Evolutionary conservation across 2,797 vertebrate genomes (phyloP), one percentile per base, ranked within the genome.

Genomic region (Schizothorax lantsangensis): DNA sequence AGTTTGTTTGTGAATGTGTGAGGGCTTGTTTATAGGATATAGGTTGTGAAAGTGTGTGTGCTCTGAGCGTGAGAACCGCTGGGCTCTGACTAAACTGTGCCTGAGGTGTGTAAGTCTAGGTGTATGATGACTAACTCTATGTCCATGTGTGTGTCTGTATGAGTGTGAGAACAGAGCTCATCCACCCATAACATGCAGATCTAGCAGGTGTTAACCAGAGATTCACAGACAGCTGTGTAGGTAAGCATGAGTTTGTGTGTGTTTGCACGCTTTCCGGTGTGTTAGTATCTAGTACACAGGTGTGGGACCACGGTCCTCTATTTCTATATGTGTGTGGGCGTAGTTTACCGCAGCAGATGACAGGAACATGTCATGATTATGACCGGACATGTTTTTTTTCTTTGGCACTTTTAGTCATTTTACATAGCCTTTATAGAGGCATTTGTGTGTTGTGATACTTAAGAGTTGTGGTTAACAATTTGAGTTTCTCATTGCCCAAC

Each of bases 41-140:
- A 38, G 38, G 64, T 45, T 45, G 14, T 49, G 64, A 45, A 30
- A 57, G 33, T 64, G n/a, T 84, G 19, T 59, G 79, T 80, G 71
- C 68, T 84, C 40, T 59, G 68, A 83, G 73, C 81, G 86, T 90
- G 88, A 83, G 89, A 90, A 85, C 40, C 73, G 30, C 73, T 82
- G 26, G 68, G 75, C 75, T 88, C 75, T 90, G 88, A 88, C 88
- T 87, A 87, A 86, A 87, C 86, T 79, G 84, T 3, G 74, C 66
- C 84, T 86, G 81, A 86, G 84, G 84, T 17, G 21, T 59, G 4
- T 36, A 71, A 21, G 81, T 59, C 84, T 81, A 86, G 72, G 82
- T 19, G 79, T 59, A 73, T 47, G 75, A 84, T 89, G 82, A 82
- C 45, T 84, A 80, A 88, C 52, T 45, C 36, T 30, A 5, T 85